Conservation (phyloP, 2,888 invertebrate species). For the Slavum lentiscoides region DNA sequence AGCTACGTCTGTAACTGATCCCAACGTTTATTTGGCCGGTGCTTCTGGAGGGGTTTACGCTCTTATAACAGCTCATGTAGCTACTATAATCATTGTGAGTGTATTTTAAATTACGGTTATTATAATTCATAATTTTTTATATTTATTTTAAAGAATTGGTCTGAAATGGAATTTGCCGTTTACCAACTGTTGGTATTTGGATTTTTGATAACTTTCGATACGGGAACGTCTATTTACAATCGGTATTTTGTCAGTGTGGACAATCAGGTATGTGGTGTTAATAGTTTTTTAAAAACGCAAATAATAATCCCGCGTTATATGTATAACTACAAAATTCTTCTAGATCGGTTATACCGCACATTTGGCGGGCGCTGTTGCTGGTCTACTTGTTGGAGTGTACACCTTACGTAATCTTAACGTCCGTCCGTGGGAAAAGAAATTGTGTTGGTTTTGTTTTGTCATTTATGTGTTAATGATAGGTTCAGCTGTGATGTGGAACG, state of each 20-base stretch:
- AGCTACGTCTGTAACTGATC: conserved; percentile 79
- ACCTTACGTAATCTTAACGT: conserved; percentile 81
- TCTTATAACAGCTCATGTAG: conserved; percentile 87
- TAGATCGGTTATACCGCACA: conserved; percentile 93
- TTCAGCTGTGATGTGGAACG: conserved; percentile 73
- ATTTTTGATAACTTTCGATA: conserved; percentile 78
- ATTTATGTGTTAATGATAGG: conserved; percentile 72
- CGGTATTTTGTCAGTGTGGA: conserved; percentile 73
- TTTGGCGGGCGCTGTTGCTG: conserved; percentile 87
- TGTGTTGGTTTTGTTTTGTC: conserved; percentile 81
- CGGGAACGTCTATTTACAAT: conserved; percentile 88
- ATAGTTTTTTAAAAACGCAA: not conserved
- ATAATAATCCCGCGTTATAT: not conserved
- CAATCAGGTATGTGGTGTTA: conserved; percentile 62
- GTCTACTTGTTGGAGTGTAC: conserved; percentile 80
- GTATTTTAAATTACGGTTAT: conserved; percentile 5
- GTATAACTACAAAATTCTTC: conserved; percentile 36
- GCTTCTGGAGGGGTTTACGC: conserved; percentile 96
- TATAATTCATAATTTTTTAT: conserved; percentile 10
- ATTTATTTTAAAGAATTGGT: conserved; percentile 78
- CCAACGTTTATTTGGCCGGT: conserved; percentile 81
- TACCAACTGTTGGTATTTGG: conserved; percentile 82
- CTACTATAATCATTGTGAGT: conserved; percentile 83
- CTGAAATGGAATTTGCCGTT: conserved; percentile 92
- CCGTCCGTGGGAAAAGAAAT: conserved; percentile 75